These are phyloP conservation scores for Hydrolagus affinis DNA, from an alignment of 2,113 vertebrate species.

Conservation along the genomic window DNA sequence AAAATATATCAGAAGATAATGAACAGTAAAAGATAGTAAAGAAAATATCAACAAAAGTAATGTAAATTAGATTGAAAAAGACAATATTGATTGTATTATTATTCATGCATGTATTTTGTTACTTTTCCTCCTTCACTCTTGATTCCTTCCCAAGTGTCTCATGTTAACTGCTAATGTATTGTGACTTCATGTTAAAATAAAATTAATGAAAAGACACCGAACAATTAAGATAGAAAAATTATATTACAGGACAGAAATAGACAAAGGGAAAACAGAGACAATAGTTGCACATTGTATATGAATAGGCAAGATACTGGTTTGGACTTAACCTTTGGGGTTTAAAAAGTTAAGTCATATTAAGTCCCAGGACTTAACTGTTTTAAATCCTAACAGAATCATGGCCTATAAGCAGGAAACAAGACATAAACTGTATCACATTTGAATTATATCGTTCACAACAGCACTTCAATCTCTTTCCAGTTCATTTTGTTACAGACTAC, in stretches of 20 bases:
- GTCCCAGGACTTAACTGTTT: slow-evolving; percentile 18
- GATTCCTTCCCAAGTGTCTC: not conserved
- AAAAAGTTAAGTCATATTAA: slow-evolving; percentile 23
- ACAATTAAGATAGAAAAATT: not conserved
- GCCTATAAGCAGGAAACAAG: slow-evolving; percentile 15
- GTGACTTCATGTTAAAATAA: slow-evolving; percentile 4
- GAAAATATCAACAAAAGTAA: slow-evolving; percentile 63
- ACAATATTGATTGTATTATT: slow-evolving; percentile 30
- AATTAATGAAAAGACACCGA: slow-evolving; percentile 31
- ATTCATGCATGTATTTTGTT: not conserved
- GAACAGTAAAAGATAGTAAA: slow-evolving; percentile 42
- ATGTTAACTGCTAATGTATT: not conserved
- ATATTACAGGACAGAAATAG: slow-evolving; percentile 32
- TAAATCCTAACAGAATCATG: slow-evolving; percentile 20
- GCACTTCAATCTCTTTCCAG: not conserved
- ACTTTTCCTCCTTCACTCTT: not conserved
- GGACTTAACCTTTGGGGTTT: not conserved
- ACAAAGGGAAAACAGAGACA: slow-evolving; percentile 31
- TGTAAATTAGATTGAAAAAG: slow-evolving; percentile 60
- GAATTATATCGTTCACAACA: not conserved
- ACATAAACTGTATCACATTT: slow-evolving; percentile 10
- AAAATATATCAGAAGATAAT: slow-evolving; percentile 26
- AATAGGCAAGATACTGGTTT: slow-evolving; percentile 19
- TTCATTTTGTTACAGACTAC: slow-evolving; percentile 32
- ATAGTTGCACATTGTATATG: not conserved